Base-by-base conservation (phyloP, 2,113 vertebrate species). In the Oreocharis arfaki region DNA sequence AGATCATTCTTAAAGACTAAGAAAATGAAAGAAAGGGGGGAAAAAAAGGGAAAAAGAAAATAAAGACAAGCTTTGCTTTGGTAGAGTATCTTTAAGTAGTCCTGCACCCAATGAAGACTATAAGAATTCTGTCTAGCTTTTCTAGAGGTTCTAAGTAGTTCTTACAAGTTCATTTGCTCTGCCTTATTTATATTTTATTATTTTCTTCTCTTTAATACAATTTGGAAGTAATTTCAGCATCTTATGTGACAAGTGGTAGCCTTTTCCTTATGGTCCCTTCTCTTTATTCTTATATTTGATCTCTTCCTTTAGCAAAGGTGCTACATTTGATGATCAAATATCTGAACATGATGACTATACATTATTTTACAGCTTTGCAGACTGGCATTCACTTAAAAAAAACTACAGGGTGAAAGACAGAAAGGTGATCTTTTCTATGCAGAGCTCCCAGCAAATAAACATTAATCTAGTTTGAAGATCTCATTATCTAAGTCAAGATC, bases 381-480 rank as follows among this genome's bases (percentile, higher is more conserved):
- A 21, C 59, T 91, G 55, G 28, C 27, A 65, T 90, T 69, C 50
- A 85, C 63, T 88, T 85, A 33, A 83, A 86, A 83, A 86, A 89
- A 87, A 39, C 39, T 73, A 28, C 30, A n/a, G 50, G 27, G 15
- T 69, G 16, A 78, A 77, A 88, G 67, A 74, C 21, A 87, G 47
- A 95, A 82, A 73, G 14, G 32, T 57, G 59, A 93, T 90, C 17
- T 26, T 87, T 89, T 73, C 70, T 78, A 33, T 70, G 30, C 44
- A 89, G 44, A 59, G 65, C 74, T 94, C 75, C 67, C n/a, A 61
- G 78, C 16, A 95, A 95, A 90, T 39, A 88, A 23, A 12, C 70
- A 90, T 96, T 89, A 93, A 91, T 96, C 78, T 90, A 61, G 18
- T 50, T 57, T 85, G 81, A 94, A 91, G 75, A 79, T 65, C n/a